phyloP scores from a whole-genome alignment of 2,797 vertebrate species.

The Tarsius wallacei region DNA sequence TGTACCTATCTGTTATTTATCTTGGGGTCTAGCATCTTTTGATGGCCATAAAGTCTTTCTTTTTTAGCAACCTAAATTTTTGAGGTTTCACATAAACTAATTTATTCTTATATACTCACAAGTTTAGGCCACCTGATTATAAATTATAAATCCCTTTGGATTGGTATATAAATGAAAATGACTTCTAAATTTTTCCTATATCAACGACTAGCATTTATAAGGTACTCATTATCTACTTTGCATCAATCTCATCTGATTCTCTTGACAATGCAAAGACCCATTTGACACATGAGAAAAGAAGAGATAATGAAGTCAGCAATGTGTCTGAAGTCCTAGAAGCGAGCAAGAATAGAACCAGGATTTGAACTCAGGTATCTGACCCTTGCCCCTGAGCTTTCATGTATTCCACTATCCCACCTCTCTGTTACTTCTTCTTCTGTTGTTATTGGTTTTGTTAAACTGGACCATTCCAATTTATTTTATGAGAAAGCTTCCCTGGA shows the following conservation, averaged over 20 bases:
- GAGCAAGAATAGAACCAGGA: not conserved
- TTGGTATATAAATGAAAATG: not conserved
- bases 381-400: not conserved
- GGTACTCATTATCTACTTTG: not conserved
- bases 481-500: constrained; percentile 6
- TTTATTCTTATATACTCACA: not conserved
- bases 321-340: not conserved
- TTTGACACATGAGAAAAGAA: not conserved
- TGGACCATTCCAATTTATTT: constrained; percentile 1
- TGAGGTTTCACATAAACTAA: constrained; percentile 18
- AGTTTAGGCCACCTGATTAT: not conserved
- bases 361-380: not conserved
- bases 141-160: not conserved
- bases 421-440: not conserved
- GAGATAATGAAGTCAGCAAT: not conserved
- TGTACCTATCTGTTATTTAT: not conserved
- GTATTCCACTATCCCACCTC: not conserved
- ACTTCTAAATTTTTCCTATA: not conserved
- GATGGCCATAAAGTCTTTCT: not conserved
- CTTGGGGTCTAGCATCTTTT: constrained; percentile 6
- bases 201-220: not conserved
- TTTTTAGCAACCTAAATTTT: not conserved
- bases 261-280: not conserved
- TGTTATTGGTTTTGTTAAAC: not conserved
- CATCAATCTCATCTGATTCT: not conserved